Evolutionary conservation across 2,113 vertebrate species (phyloP), one percentile per base, ranked within the genome.

Genomic region (Colistium nudipinnis): DNA sequence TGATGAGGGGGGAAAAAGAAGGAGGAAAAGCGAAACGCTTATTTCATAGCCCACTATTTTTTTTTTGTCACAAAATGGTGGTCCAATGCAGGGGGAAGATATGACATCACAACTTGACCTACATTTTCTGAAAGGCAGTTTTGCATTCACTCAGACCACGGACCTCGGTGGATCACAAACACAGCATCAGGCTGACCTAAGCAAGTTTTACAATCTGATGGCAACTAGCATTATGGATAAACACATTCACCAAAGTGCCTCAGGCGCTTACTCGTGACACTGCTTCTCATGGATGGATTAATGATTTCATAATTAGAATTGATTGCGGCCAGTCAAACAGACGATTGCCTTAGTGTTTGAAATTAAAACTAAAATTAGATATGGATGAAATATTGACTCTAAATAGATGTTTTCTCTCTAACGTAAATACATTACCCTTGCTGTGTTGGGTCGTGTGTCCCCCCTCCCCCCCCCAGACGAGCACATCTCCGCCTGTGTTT

Each of bases 401-500:
- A 70, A 70, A 24, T 45, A 6, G 41, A 27, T 38, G 39, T 27
- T 38, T 59, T 2, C 16, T 16, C 8, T 6, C 25, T 60, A 19
- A 49, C 51, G 31, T 55, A 49, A 51, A 17, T 53, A 62, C 20
- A 47, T 25, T 52, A 43, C 45, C 11, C 4, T 6, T 24, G 16
- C 38, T 53, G 22, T n/a, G 43, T 13, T 49, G 39, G 51, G 61
- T 77, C 65, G n/a, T n/a, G n/a, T n/a, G n/a, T n/a, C n/a, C n/a
- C n/a, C n/a, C n/a, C n/a, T n/a, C 69, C 66, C 57, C 72, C 31
- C 80, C 68, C 28, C 85, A 98, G 97, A 86, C 95, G 97, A 93
- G 97, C 97, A 89, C 97, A 98, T 86, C 94, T 98, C 74, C 97
- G 97, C 82, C 92, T 97, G 75, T 98, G 97, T 93, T 92, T 98